Evolutionary conservation across 2,888 invertebrate genomes (phyloP).

Genomic region (Agonum fuliginosum): DNA sequence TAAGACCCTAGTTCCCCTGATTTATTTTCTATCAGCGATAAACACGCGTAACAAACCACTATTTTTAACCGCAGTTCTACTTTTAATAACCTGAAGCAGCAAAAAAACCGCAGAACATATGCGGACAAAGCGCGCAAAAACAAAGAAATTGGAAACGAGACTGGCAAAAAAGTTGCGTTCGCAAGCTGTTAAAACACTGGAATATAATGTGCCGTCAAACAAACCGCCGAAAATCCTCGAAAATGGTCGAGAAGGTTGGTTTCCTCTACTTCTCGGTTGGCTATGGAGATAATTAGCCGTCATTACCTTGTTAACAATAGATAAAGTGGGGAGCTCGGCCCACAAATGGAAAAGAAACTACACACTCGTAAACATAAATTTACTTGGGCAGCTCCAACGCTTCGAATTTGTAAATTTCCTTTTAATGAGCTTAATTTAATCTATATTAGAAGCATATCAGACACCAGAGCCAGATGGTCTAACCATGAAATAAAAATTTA

Average conservation of each 20-base stretch:
- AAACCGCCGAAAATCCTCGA: slow-evolving; percentile 11
- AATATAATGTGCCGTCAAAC: slow-evolving; percentile 9
- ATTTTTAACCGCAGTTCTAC: slow-evolving; percentile 17
- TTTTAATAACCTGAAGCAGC: slow-evolving; percentile 21
- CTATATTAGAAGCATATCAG: not conserved
- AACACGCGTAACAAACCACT: slow-evolving; percentile 28
- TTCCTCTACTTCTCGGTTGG: not conserved
- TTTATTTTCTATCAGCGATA: slow-evolving; percentile 36
- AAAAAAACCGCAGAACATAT: slow-evolving; percentile 42
- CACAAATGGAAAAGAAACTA: slow-evolving; percentile 45
- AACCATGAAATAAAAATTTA: slow-evolving; percentile 9
- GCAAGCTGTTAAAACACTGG: slow-evolving; percentile 56
- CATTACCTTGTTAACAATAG: slow-evolving; percentile 58
- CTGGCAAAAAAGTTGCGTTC: slow-evolving; percentile 49
- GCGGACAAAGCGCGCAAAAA: slow-evolving; percentile 33
- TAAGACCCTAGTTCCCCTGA: not conserved
- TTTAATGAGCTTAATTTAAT: slow-evolving; percentile 36
- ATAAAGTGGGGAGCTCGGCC: slow-evolving; percentile 36
- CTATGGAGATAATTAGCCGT: slow-evolving; percentile 47
- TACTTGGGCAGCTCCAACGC: not conserved
- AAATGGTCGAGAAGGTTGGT: slow-evolving; percentile 8
- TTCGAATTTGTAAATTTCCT: slow-evolving; percentile 26
- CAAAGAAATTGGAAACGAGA: slow-evolving; percentile 32
- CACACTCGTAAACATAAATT: slow-evolving; percentile 17
- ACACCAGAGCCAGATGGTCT: slow-evolving; percentile 8